A percentile compares a stretch with the other conserved stretches of the same genome.
phyloP scores from a whole-genome alignment of 2,888 invertebrate species.

The Saturnia pavonia region DNA sequence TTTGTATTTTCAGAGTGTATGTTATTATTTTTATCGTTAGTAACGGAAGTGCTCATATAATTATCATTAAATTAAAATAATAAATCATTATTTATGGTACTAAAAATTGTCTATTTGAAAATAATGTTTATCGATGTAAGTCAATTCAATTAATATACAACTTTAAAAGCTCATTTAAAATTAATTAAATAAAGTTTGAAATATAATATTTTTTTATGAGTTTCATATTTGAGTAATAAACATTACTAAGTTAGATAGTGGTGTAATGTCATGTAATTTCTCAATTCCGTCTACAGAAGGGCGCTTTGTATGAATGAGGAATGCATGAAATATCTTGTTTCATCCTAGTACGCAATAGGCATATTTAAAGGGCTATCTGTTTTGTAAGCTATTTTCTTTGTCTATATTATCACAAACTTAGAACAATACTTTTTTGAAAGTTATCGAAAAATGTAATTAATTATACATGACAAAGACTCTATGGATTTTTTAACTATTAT shows the following conservation, averaged over 20 bases:
- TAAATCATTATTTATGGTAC: background rate
- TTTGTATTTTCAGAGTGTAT: background rate
- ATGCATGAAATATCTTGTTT: constrained; percentile 37
- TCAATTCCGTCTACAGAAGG: constrained; percentile 26
- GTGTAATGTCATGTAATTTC: background rate
- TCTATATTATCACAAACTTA: background rate
- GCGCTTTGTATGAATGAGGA: constrained; percentile 35
- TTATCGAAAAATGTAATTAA: background rate
- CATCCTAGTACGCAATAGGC: constrained; percentile 33
- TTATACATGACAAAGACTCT: background rate
- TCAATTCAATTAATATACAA: no score
- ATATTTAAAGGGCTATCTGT: constrained; percentile 34
- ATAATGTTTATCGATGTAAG: no score
- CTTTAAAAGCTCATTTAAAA: background rate
- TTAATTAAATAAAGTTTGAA: background rate
- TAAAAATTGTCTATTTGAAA: no score
- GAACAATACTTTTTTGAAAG: background rate
- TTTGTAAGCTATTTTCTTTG: background rate
- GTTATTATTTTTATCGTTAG: background rate
- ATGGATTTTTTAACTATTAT: background rate
- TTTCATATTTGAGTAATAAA: background rate
- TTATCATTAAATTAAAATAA: background rate
- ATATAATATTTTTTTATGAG: background rate
- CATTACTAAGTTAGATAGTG: background rate
- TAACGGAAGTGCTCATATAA: background rate